phyloP scores from a whole-genome alignment of 1,140 invertebrate species.

The Macrosteles quadrilineatus region DNA sequence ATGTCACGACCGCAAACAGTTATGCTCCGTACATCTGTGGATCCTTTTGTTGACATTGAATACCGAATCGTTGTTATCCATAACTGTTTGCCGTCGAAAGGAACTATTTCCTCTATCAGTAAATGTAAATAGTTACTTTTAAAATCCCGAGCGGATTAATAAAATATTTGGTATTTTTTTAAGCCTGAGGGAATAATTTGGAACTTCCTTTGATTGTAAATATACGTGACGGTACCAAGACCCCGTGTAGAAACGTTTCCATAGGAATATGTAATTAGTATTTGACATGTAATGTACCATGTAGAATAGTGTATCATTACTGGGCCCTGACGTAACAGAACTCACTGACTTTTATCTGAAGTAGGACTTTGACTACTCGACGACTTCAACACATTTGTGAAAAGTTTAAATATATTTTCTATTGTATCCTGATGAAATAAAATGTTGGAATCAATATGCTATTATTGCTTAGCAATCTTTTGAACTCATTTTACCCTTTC shows the following conservation, averaged over 20 bases:
- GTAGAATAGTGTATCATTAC: conserved; percentile 8
- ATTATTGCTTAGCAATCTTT: conserved; percentile 19
- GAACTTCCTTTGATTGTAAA: conserved; percentile 23
- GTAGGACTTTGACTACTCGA: neutral
- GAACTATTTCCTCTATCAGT: neutral
- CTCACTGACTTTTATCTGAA: conserved; percentile 13
- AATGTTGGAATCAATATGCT: conserved; percentile 31
- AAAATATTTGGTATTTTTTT: conserved; percentile 26
- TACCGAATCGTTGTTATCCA: neutral
- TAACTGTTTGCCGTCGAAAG: conserved; percentile 12
- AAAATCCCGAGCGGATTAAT: conserved; percentile 2
- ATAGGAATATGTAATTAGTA: conserved; percentile 22
- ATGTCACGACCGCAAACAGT: conserved; percentile 8
- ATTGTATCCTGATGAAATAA: conserved; percentile 35
- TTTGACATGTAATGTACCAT: conserved; percentile 17
- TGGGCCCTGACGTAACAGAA: neutral
- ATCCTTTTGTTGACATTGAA: too few species aligned
- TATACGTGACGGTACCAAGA: conserved; percentile 27
- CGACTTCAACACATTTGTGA: conserved; percentile 26
- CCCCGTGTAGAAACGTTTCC: conserved; percentile 7
- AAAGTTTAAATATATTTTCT: conserved; percentile 35
- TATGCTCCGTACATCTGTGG: neutral
- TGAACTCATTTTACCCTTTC: conserved; percentile 15
- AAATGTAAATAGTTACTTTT: conserved; percentile 26
- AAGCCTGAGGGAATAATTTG: neutral